Percentiles rank a stretch among this genome's conserved stretches.
Evolutionary conservation across 2,888 invertebrate species (phyloP).

Genomic region (Campopleginae sp.): DNA sequence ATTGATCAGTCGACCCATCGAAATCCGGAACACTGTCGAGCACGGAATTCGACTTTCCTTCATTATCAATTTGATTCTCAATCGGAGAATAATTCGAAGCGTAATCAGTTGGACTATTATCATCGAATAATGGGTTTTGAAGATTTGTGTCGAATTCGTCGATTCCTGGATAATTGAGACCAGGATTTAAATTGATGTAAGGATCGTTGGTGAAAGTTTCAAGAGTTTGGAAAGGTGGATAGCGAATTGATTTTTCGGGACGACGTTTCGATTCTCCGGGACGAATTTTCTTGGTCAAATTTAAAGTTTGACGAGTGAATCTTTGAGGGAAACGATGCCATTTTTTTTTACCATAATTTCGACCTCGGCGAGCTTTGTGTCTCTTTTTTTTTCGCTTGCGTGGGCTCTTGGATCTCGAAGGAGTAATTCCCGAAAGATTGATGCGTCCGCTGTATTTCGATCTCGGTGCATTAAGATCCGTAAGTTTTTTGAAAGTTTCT

Average conservation of each 20-base stretch:
- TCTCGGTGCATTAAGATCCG: slow-evolving; percentile 56
- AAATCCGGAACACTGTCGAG: slow-evolving; percentile 3
- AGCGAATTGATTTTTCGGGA: slow-evolving; percentile 17
- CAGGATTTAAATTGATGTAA: slow-evolving; percentile 30
- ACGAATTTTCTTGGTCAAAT: slow-evolving; percentile 1
- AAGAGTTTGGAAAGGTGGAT: slow-evolving; percentile 1
- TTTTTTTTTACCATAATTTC: slow-evolving; percentile 61
- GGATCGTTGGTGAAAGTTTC: neutral
- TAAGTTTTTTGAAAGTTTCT: slow-evolving; percentile 72
- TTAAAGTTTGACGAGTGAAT: slow-evolving; percentile 63
- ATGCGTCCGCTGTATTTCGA: neutral
- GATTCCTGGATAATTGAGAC: slow-evolving; percentile 32
- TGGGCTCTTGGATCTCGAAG: slow-evolving; percentile 32
- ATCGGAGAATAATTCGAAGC: slow-evolving; percentile 28
- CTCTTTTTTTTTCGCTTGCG: slow-evolving; percentile 67
- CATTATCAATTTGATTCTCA: neutral
- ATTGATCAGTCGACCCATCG: neutral
- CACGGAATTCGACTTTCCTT: slow-evolving; percentile 7
- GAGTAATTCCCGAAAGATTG: neutral
- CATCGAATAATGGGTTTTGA: neutral
- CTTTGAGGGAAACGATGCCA: slow-evolving; percentile 54
- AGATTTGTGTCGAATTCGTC: slow-evolving; percentile 34
- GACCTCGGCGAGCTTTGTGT: slow-evolving; percentile 16
- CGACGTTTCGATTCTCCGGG: slow-evolving; percentile 5
- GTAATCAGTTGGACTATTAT: slow-evolving; percentile 21